phyloP scores from a whole-genome alignment of 1,140 invertebrate genomes.

The Neodiprion virginianus region DNA sequence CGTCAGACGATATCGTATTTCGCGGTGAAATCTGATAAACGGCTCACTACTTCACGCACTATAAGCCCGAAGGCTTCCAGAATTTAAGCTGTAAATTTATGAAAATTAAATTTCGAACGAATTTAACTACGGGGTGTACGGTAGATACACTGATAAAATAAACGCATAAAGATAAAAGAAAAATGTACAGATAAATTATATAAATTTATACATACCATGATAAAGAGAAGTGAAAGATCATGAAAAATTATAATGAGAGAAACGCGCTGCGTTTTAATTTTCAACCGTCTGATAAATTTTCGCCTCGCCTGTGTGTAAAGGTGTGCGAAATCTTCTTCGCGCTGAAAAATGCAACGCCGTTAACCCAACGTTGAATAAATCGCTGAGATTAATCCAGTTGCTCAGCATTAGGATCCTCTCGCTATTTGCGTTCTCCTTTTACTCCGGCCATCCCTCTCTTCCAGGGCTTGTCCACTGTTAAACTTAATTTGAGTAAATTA shows the following conservation, averaged over 20 bases:
- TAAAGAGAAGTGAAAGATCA: too few species aligned
- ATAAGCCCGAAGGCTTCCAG: too few species aligned
- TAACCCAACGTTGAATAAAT: slow-evolving; percentile 5
- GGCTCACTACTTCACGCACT: too few species aligned
- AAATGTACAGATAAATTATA: too few species aligned
- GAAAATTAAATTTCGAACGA: too few species aligned
- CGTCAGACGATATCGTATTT: neutral
- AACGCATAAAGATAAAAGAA: neutral
- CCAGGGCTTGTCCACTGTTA: neutral
- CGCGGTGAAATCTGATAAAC: too few species aligned
- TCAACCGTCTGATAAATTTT: neutral
- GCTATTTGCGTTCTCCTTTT: too few species aligned
- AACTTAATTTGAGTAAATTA: slow-evolving; percentile 8
- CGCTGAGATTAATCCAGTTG: slow-evolving; percentile 7
- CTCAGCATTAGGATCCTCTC: neutral
- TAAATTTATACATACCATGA: too few species aligned
- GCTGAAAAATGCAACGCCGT: neutral
- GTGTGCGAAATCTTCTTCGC: neutral
- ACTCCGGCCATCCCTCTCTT: too few species aligned
- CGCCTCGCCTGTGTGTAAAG: neutral
- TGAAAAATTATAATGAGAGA: neutral
- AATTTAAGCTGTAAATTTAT: too few species aligned
- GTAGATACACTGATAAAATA: too few species aligned
- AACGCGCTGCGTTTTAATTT: neutral
- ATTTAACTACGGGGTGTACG: too few species aligned